Percentiles rank a stretch among this genome's conserved stretches.
Conservation (phyloP, 2,113 vertebrate species). For the Daphoenositta chrysoptera region DNA sequence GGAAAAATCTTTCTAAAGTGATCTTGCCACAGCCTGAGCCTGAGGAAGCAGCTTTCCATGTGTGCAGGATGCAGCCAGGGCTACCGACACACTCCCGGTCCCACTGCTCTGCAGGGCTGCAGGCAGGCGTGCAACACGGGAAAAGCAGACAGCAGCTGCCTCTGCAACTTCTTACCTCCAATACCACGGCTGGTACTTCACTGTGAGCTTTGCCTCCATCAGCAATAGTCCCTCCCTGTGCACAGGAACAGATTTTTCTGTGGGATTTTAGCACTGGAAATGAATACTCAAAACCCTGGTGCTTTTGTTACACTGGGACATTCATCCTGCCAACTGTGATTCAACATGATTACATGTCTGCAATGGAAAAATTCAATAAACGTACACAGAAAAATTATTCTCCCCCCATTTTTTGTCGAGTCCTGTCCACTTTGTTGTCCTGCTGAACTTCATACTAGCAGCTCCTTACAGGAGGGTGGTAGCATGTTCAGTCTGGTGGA, state of each 20-base stretch:
- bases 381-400: neutral
- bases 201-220: neutral
- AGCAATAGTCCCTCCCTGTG: neutral
- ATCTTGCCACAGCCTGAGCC: neutral
- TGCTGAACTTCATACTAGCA: neutral
- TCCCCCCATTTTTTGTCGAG: neutral
- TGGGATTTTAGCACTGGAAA: neutral
- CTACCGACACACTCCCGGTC: neutral
- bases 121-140: neutral
- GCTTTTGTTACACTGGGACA: neutral
- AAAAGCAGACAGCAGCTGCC: neutral
- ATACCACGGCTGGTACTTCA: neutral
- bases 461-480: neutral
- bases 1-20: neutral
- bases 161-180: neutral
- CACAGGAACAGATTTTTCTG: neutral
- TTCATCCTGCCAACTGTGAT: neutral
- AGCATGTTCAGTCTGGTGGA: accelerated
- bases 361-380: neutral
- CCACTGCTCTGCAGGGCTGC: neutral
- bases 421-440: neutral
- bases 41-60: neutral
- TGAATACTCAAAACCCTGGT: neutral
- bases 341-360: neutral
- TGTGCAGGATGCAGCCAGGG: neutral